Percentiles rank a stretch among this genome's conserved stretches.
Evolutionary conservation across 1,140 invertebrate genomes (phyloP).

Genomic region (Drosophila nebulosa): DNA sequence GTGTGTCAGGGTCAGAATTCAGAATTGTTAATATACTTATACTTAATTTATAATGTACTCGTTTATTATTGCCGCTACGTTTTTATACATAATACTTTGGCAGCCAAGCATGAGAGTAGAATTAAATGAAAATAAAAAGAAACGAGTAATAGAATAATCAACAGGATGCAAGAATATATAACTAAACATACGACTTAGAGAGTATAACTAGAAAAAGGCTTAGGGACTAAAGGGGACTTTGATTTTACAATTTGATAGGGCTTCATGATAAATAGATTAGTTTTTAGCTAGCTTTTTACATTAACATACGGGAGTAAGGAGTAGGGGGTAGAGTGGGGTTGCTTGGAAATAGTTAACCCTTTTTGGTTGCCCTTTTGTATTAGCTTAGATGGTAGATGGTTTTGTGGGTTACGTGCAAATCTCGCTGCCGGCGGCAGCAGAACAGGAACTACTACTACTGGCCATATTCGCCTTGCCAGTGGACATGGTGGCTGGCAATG

Average conservation of each 20-base stretch:
- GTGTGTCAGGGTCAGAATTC: background rate
- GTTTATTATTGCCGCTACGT: conserved; percentile 16
- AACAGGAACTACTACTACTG: conserved; percentile 44
- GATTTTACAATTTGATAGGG: conserved; percentile 42
- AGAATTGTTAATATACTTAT: conserved; percentile 14
- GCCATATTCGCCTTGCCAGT: conserved; percentile 66
- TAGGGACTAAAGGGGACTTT: conserved; percentile 62
- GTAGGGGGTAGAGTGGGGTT: conserved; percentile 16
- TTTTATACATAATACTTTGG: conserved; percentile 67
- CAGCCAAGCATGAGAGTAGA: conserved; percentile 41
- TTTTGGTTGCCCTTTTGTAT: conserved; percentile 51
- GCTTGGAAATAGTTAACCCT: conserved; percentile 47
- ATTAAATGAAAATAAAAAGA: conserved; percentile 24
- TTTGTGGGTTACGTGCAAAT: conserved; percentile 71
- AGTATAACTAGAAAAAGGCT: conserved; percentile 55
- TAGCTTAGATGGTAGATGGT: conserved; percentile 22
- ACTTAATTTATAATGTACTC: background rate
- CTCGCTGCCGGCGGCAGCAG: conserved; percentile 54
- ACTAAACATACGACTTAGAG: conserved; percentile 61
- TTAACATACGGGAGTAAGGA: background rate
- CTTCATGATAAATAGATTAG: conserved; percentile 50
- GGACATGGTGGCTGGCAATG: conserved; percentile 57
- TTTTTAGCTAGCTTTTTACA: conserved; percentile 70
- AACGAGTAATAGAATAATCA: conserved; percentile 23
- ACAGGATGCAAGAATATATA: conserved; percentile 28